Percentiles rank a stretch among this genome's conserved stretches.
Evolutionary conservation across 2,113 vertebrate genomes (phyloP).

Genomic region (Oryzias celebensis): DNA sequence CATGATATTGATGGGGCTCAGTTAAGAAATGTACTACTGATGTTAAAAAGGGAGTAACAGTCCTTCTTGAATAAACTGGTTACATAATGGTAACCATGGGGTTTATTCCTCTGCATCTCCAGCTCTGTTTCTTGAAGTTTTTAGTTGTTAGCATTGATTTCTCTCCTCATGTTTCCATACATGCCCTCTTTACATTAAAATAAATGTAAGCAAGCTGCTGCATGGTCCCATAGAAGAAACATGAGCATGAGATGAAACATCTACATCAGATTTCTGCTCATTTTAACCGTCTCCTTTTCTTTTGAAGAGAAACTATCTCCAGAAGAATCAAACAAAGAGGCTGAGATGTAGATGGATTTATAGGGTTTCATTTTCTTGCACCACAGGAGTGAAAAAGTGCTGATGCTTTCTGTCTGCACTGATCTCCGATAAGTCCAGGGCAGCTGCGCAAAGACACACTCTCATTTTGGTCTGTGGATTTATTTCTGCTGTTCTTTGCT

Average conservation of each 20-base stretch:
- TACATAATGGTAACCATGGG: slow-evolving; percentile 14
- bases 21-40: slow-evolving; percentile 42
- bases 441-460: slow-evolving; percentile 10
- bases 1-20: slow-evolving; percentile 18
- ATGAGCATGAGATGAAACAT: background rate
- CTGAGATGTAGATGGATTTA: slow-evolving; percentile 15
- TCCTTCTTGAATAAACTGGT: slow-evolving; percentile 43
- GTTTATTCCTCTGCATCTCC: slow-evolving; percentile 11
- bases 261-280: slow-evolving; percentile 19
- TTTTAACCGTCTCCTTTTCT: slow-evolving; percentile 45
- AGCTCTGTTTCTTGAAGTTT: slow-evolving; percentile 15
- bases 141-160: slow-evolving; percentile 9
- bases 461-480: slow-evolving; percentile 1
- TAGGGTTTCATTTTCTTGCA: slow-evolving; percentile 4
- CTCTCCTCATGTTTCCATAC: slow-evolving; percentile 16
- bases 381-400: slow-evolving; percentile 11
- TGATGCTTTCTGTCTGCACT: slow-evolving; percentile 5
- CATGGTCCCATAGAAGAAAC: slow-evolving; percentile 1
- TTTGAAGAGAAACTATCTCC: slow-evolving; percentile 12
- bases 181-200: slow-evolving; percentile 10
- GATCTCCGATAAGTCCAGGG: slow-evolving; percentile 26
- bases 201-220: slow-evolving; percentile 11
- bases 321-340: slow-evolving; percentile 32
- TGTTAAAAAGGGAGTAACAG: slow-evolving; percentile 47
- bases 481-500: slow-evolving; percentile 6